Base-by-base conservation (phyloP, 2,797 vertebrate species). In the Myotis myotis region DNA sequence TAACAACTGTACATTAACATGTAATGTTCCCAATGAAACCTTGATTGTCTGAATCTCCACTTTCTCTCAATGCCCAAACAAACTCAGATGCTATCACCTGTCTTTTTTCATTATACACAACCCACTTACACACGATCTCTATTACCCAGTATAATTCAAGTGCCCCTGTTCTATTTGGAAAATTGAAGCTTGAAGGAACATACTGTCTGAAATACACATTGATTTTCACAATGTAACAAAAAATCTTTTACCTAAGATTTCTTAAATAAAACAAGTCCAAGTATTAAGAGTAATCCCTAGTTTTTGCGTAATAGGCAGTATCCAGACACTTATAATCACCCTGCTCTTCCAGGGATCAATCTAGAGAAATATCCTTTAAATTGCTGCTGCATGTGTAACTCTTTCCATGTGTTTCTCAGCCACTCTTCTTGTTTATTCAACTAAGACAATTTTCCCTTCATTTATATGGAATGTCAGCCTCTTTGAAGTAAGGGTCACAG, bases 171-270 rank as follows among this genome's bases (percentile, higher is more conserved):
- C 82, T 79, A 62, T 72, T 89, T 78, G 22, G 51, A 94, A 96
- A 93, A 89, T 68, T 53, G 74, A 94, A 53, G 30, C 81, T 95
- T 75, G 51, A 92, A 86, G 60, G 71, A 93, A 93, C 33, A 94
- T 16, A 30, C 44, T 95, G 55, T 93, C 86, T 95, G 72, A 93
- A 95, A 76, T 70, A 66, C 25, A 47, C 25, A 70, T 53, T 82
- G 55, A 87, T 87, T 84, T 96, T 44, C 30, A 79, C 22, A 33
- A 9, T 47, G 20, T 62, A 93, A 93, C 44, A 36, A 79, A 74
- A 57, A 80, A 20, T 47, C 7, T 85, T 93, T 97, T 85, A 87
- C 64, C 74, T 82, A 90, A 96, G 53, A 88, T 62, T 72, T 94
- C 85, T 82, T 57, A 71, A 85, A 57, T 79, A 89, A 91, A 82